Base-by-base conservation (phyloP, 1,140 invertebrate species). In the Diabrotica virgifera region DNA sequence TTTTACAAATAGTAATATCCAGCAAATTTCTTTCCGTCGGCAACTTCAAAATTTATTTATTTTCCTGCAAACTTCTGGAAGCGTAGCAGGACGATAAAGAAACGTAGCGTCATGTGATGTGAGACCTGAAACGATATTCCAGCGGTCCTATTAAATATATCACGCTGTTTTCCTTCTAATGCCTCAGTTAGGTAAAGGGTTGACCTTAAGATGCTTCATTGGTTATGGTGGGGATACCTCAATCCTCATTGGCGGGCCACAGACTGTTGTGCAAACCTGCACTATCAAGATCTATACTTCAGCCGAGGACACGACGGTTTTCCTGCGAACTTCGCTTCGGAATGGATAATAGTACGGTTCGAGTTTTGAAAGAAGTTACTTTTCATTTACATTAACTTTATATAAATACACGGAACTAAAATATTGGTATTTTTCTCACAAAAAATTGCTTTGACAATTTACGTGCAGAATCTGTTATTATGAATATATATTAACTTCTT, bases 241-340 rank as follows among this genome's bases (percentile, higher is more conserved):
- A 74, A 71, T 75, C 74, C 72, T 72, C 74, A 76, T 76, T 77
- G 75, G 76, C 67, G 68, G 68, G 68, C 75, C 75, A 68, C 75
- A 76, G 72, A 72, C 67, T 74, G 69, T 68, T 36, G 62, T 71
- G 70, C 69, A 73, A 72, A 76, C 74, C 70, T 73, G 72, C 71
- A 72, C 72, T 74, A 75, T 76, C 72, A 77, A 76, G 75, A 76
- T 77, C 75, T 74, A 74, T 76, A 73, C 66, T 10, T n/a, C 67
- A 38, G 38, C 8, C 36, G 63, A 55, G 59, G 11, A 11, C 62
- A 65, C 10, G 61, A 53, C 50, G 53, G 58, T 54, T 38, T 65
- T 65, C 35, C 52, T 12, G 56, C 35, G 9, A 37, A 37, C n/a
- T 67, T 56, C 55, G 13, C 61, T 11, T 52, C 6, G 37, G 14